These are phyloP conservation scores for Clavelina lepadiformis DNA, from an alignment of 23 tunicate species.

Conservation along the genomic window DNA sequence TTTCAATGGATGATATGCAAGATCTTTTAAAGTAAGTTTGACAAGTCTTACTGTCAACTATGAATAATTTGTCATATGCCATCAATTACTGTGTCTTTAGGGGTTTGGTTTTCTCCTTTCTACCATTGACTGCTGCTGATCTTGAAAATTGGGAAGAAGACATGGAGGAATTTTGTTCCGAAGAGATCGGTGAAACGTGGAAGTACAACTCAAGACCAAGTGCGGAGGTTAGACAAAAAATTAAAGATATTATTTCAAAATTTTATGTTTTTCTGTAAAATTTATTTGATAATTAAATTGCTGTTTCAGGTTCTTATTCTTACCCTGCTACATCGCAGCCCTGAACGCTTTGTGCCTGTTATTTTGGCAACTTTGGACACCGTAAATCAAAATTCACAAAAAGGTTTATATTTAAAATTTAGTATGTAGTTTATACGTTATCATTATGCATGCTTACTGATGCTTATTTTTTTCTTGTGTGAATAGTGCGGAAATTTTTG, in stretches of 20 bases:
- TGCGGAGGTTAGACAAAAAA: conserved; percentile 40
- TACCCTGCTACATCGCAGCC: conserved; percentile 30
- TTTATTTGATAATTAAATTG: no score
- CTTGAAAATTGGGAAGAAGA: conserved; percentile 75
- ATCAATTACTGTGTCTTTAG: no score
- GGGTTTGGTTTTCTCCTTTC: conserved; percentile 48
- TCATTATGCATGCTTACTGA: neutral
- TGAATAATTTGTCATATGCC: no score
- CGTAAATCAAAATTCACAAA: conserved; percentile 3
- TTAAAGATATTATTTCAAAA: neutral
- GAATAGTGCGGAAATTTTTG: no score
- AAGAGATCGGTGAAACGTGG: conserved; percentile 88
- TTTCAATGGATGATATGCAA: conserved; percentile 23
- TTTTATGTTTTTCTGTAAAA: neutral
- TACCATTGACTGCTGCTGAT: conserved; percentile 51
- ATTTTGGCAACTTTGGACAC: conserved; percentile 18
- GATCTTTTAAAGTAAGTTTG: conserved; percentile 37
- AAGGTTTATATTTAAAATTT: neutral
- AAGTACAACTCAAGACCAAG: conserved; percentile 74
- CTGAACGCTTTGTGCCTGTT: conserved; percentile 21
- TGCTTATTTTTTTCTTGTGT: no score
- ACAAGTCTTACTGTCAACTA: no score
- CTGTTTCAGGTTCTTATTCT: conserved; percentile 47
- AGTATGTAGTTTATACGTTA: neutral
- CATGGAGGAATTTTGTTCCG: conserved; percentile 74